Evolutionary conservation across 2,888 invertebrate genomes (phyloP), one percentile per base, ranked within the genome.

Genomic region (Aproaerema taeniolella): DNA sequence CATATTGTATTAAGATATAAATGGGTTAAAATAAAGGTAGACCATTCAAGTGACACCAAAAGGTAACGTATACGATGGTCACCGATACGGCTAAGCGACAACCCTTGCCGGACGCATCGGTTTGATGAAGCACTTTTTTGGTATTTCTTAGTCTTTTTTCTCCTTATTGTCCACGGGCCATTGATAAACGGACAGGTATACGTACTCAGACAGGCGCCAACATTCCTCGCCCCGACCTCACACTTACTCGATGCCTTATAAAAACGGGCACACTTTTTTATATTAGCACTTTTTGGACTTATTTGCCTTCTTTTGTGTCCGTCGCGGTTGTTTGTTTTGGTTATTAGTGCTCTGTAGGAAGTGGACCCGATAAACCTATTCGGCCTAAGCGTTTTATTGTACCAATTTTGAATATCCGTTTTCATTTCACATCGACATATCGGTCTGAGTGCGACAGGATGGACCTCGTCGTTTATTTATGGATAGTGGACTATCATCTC

Each of bases 171-270:
- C 71, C 75, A 63, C 67, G 75, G 79, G 67, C 81, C 86, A 86
- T 86, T 85, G 86, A 86, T 85, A 86, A 85, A 83, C 75, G 78
- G 77, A 86, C 86, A 85, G 85, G 85, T 85, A 86, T 82, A 81
- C 77, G 81, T 83, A 85, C 85, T 85, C 85, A 83, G 85, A 82
- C 83, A 75, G 86, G 86, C 86, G 86, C 86, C 86, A 86, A 85
- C 86, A 86, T 86, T 86, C 86, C 80, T 82, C 78, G 80, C 55
- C 69, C 66, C 86, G 86, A 85, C 86, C 85, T 85, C 86, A 86
- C 86, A 86, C 85, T 83, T 79, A 73, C 77, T 81, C 73, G 77
- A 64, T 63, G 73, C 68, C 64, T 69, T 79, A 85, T 80, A 82
- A 83, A 85, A 82, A 81, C 81, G 72, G 75, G 67, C 77, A 78